Percentiles rank a stretch among this genome's conserved stretches.
These are phyloP conservation scores for Dermochelys coriacea DNA, from an alignment of 2,797 vertebrate genomes.

Conservation along the genomic window DNA sequence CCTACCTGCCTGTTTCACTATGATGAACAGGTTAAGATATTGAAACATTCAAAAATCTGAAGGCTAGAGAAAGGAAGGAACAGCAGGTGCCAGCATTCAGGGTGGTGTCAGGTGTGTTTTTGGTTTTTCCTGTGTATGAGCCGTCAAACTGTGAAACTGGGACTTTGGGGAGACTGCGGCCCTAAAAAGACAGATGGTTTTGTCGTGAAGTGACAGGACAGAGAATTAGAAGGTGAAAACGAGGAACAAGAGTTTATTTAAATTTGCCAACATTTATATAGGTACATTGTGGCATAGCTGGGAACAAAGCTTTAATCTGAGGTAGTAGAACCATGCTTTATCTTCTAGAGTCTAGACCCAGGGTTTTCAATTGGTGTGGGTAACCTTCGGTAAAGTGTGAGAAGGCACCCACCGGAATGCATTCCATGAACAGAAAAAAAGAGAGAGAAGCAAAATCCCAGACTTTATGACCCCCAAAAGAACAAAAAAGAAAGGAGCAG, in stretches of 20 bases:
- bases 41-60: neutral
- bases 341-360: neutral
- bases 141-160: neutral
- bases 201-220: neutral
- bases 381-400: neutral
- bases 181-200: neutral
- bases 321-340: neutral
- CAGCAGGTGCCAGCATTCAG: neutral
- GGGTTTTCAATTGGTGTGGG: neutral
- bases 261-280: neutral
- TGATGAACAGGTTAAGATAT: neutral
- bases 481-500: neutral
- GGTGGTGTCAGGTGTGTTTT: too few relatives aligned
- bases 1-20: neutral
- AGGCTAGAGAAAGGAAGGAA: neutral
- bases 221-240: neutral
- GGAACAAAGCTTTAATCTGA: neutral
- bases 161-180: neutral
- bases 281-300: neutral
- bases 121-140: too few relatives aligned
- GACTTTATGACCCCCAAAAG: neutral
- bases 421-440: neutral
- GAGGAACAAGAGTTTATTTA: neutral
- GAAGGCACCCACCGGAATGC: neutral
- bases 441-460: neutral